phyloP scores from a whole-genome alignment of 1,140 invertebrate species.

The Ladona fulva region DNA sequence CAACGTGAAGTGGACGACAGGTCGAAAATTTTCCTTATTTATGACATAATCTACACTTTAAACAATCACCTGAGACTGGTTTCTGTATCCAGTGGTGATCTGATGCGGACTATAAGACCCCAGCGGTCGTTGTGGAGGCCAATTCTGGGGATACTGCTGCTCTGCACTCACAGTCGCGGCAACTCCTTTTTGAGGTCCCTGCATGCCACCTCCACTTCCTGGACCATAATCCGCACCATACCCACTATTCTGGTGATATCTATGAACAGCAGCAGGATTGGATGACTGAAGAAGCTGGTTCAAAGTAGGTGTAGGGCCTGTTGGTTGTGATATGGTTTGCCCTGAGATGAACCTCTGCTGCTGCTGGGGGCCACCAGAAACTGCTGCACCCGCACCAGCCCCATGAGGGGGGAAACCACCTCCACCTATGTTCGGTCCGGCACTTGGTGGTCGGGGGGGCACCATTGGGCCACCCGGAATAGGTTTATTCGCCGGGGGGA shows the following conservation, averaged over 20 bases:
- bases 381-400: neutral
- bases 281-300: slow-evolving; percentile 78
- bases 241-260: slow-evolving; percentile 38
- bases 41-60: too few relatives aligned
- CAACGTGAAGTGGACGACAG: too few relatives aligned
- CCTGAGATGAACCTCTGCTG: slow-evolving; percentile 49
- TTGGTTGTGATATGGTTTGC: slow-evolving; percentile 59
- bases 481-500: slow-evolving; percentile 28
- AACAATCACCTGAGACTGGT: slow-evolving; percentile 27
- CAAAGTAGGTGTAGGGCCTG: slow-evolving; percentile 80
- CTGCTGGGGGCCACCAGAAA: slow-evolving; percentile 23
- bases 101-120: slow-evolving; percentile 45
- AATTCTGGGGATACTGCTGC: slow-evolving; percentile 25
- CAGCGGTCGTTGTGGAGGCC: slow-evolving; percentile 32
- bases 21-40: too few relatives aligned
- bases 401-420: slow-evolving; percentile 31
- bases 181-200: neutral
- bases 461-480: slow-evolving; percentile 24
- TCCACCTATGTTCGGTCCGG: slow-evolving; percentile 33
- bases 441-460: slow-evolving; percentile 34
- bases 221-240: slow-evolving; percentile 29
- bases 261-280: slow-evolving; percentile 45
- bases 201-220: neutral
- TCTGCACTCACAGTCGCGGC: slow-evolving; percentile 19
- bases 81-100: slow-evolving; percentile 29